phyloP scores from a whole-genome alignment of 92 coral and sea anemone genomes.

The Epizoanthus rinbou region DNA sequence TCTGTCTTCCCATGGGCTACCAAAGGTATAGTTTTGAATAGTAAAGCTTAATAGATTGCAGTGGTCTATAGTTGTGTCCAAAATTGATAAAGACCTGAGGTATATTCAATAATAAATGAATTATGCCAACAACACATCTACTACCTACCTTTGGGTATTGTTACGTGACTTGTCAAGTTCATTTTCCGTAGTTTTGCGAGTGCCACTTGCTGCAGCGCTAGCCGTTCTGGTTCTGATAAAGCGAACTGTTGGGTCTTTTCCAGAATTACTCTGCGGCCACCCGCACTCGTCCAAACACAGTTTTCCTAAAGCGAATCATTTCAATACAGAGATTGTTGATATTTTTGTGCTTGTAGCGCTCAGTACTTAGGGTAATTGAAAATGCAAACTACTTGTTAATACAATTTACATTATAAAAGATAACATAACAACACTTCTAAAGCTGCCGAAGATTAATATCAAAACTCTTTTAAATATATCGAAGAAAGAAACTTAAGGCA shows the following conservation, averaged over 20 bases:
- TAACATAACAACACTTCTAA: conserved; percentile 51
- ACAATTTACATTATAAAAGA: conserved; percentile 59
- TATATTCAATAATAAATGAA: not conserved
- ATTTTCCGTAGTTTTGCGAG: conserved; percentile 82
- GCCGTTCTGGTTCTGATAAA: conserved; percentile 85
- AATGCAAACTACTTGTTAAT: conserved; percentile 70
- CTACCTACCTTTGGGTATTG: conserved; percentile 88
- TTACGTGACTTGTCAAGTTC: conserved; percentile 83
- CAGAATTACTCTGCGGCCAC: conserved; percentile 79
- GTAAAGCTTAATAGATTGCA: not conserved
- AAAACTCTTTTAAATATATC: conserved; percentile 36
- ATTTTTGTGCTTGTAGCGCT: conserved; percentile 13
- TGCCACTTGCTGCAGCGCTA: conserved; percentile 91
- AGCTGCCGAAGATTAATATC: conserved; percentile 41
- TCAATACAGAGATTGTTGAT: conserved; percentile 33
- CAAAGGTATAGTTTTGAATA: not conserved
- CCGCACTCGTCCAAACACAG: conserved; percentile 87
- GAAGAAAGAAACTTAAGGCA: conserved; percentile 20
- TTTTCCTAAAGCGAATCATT: conserved; percentile 69
- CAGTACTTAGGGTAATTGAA: conserved; percentile 74
- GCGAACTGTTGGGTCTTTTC: conserved; percentile 62
- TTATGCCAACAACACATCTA: conserved; percentile 3
- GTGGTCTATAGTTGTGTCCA: conserved; percentile 17
- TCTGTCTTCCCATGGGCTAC: not conserved
- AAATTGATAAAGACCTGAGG: conserved; percentile 10